Evolutionary conservation across 2,113 vertebrate genomes (phyloP), one percentile per base, ranked within the genome.

Genomic region (Excalfactoria chinensis): DNA sequence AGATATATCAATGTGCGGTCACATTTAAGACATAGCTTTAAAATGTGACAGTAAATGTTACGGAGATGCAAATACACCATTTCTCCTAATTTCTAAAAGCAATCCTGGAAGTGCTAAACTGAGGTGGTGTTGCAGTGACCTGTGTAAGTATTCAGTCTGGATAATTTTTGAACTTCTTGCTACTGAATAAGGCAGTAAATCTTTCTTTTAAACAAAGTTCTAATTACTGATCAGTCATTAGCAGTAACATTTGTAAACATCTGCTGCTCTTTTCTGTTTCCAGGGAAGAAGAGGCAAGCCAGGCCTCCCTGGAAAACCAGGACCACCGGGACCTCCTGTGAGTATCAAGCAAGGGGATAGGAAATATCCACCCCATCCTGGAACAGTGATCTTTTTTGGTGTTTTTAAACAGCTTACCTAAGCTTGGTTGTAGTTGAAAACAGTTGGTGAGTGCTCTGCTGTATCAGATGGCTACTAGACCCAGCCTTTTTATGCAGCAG

Each of bases 221-320:
- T 56, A 71, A 53, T 84, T 88, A 60, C 67, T 90, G 87, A 86
- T 81, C n/a, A 75, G 34, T 93, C 70, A 25, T 51, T 63, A 79
- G 51, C 46, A 14, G 14, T 32, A 86, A 22, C 18, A 56, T 58
- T 95, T 81, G 70, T 90, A 55, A 68, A 66, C 10, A 1, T 83
- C 56, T 83, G 3, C 70, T 80, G 7, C 71, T 92, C 88, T 95
- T 78, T 49, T 95, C 86, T 86, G 17, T 95, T 97, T 97, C 58
- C 82, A 98, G 98, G 98, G 98, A 85, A 97, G 98, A 84, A 82
- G 98, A 95, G 98, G 98, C 48, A 98, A 98, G 94, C 96, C 97
- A 78, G 98, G 98, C 18, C 94, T 95, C 41, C 97, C 98, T 84
- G 98, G 98, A 89, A 98, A 97, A 68, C 96, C 97, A 0, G 98